A percentile compares a stretch with the other conserved stretches of the same genome.
phyloP scores from a whole-genome alignment of 2,797 vertebrate genomes.

The Chromis chromis region DNA sequence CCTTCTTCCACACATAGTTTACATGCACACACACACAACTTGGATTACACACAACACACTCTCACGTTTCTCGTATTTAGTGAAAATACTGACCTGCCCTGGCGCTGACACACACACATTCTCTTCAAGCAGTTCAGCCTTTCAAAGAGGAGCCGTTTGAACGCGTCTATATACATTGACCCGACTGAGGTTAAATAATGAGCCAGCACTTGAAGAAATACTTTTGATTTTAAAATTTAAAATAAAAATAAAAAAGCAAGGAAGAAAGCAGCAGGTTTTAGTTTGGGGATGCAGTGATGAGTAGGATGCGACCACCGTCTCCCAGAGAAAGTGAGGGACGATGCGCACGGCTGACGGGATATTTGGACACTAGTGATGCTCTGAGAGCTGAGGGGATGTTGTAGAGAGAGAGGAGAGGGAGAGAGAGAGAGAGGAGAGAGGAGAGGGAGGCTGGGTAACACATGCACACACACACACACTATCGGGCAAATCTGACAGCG shows the following conservation, averaged over 20 bases:
- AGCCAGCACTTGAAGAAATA: slow-evolving; percentile 55
- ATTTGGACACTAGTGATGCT: slow-evolving; percentile 83
- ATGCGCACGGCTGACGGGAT: slow-evolving; percentile 80
- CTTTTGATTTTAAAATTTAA: not conserved
- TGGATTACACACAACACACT: slow-evolving; percentile 67
- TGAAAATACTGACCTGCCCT: slow-evolving; percentile 85
- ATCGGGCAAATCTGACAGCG: slow-evolving; percentile 76
- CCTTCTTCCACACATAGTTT: slow-evolving; percentile 36
- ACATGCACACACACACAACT: slow-evolving; percentile 50
- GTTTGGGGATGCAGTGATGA: slow-evolving; percentile 38
- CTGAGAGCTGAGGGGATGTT: slow-evolving; percentile 77
- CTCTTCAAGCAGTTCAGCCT: slow-evolving; percentile 88
- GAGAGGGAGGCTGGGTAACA: slow-evolving; percentile 42
- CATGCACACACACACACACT: slow-evolving; percentile 43
- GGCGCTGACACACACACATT: slow-evolving; percentile 88
- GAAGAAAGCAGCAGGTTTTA: slow-evolving; percentile 7
- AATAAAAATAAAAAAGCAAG: slow-evolving; percentile 5
- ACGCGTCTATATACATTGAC: slow-evolving; percentile 90
- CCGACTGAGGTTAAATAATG: slow-evolving; percentile 61
- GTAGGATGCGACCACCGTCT: slow-evolving; percentile 48
- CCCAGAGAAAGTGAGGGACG: slow-evolving; percentile 75
- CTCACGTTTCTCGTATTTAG: slow-evolving; percentile 77
- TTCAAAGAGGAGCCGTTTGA: slow-evolving; percentile 87
- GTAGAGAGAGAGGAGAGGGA: slow-evolving; percentile 48
- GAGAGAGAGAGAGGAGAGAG: slow-evolving; percentile 30